phyloP scores from a whole-genome alignment of 2,888 invertebrate species.

The Zygaena filipendulae region DNA sequence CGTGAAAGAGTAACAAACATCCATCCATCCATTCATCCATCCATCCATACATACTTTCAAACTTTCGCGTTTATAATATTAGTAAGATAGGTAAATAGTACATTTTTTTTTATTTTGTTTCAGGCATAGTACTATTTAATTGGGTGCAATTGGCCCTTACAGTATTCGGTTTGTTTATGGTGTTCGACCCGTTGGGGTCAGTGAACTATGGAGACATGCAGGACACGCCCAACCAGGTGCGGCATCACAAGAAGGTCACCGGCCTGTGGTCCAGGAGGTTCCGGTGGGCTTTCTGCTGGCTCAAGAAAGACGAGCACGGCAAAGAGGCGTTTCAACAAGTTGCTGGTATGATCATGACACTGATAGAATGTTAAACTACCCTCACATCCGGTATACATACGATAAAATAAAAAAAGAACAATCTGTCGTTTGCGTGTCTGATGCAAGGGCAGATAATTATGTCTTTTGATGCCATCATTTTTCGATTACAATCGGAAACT shows the following conservation, averaged over 20 bases:
- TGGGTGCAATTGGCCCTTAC: conserved; percentile 83
- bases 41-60: too few relatives aligned
- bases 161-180: conserved; percentile 78
- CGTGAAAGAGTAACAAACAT: too few relatives aligned
- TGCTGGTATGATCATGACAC: too few relatives aligned
- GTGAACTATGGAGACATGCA: conserved; percentile 71
- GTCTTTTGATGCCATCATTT: too few relatives aligned
- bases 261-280: conserved; percentile 80
- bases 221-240: conserved; percentile 72
- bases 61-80: too few relatives aligned
- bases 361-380: conserved; percentile 16
- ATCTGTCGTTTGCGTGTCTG: too few relatives aligned
- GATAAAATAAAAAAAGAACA: too few relatives aligned
- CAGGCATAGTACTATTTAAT: conserved; percentile 81
- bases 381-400: conserved; percentile 10
- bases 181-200: conserved; percentile 85
- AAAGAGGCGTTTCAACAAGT: conserved; percentile 84
- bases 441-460: too few relatives aligned
- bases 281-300: conserved; percentile 79
- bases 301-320: conserved; percentile 78
- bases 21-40: too few relatives aligned
- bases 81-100: too few relatives aligned
- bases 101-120: too few relatives aligned
- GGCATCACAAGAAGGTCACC: conserved; percentile 76
- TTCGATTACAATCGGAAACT: too few relatives aligned